Evolutionary conservation across 2,797 vertebrate species (phyloP), one percentile per base, ranked within the genome.

Genomic region (Oreonectes daqikongensis): DNA sequence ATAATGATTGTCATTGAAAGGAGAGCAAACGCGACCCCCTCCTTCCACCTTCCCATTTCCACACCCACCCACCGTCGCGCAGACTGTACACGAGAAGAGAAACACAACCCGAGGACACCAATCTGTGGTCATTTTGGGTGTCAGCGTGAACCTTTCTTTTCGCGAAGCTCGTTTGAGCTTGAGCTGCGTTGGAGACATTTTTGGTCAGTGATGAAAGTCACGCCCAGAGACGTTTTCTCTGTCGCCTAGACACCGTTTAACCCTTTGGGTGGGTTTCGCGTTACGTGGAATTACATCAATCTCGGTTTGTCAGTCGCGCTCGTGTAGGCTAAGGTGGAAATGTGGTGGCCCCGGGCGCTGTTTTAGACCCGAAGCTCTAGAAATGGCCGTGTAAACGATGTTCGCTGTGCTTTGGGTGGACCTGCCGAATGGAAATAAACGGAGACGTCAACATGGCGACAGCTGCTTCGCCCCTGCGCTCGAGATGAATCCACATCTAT

Each of bases 361-460:
- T 42, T 75, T 69, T 48, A 20, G 3, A 52, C 28, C 6, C 15
- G 40, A 28, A 72, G 28, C 53, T 77, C 10, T 7, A 10, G 24
- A 52, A 42, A 67, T 66, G 53, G 15, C 38, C 24, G 69, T 52
- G 44, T 72, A 59, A 63, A 44, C 26, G 20, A 42, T 77, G 79
- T 59, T 40, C 24, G 42, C 32, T 61, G 63, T 26, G 55, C 32
- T 50, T 72, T 68, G 79, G 64, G 55, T 71, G 79, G 73, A 74
- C 76, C 60, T 66, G 76, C 42, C 32, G 64, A 72, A 40, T 77
- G 76, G 84, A 79, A 82, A 78, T 60, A 24, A 80, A 78, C 72
- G 64, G 77, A 86, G 83, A 79, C 85, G 42, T 78, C 88, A 89
- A 91, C 88, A 92, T 92, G 90, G 86, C 88, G 57, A 84, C 88